Evolutionary conservation across 2,797 vertebrate species (phyloP), one percentile per base, ranked within the genome.

Genomic region (Sebastes wilsoni): DNA sequence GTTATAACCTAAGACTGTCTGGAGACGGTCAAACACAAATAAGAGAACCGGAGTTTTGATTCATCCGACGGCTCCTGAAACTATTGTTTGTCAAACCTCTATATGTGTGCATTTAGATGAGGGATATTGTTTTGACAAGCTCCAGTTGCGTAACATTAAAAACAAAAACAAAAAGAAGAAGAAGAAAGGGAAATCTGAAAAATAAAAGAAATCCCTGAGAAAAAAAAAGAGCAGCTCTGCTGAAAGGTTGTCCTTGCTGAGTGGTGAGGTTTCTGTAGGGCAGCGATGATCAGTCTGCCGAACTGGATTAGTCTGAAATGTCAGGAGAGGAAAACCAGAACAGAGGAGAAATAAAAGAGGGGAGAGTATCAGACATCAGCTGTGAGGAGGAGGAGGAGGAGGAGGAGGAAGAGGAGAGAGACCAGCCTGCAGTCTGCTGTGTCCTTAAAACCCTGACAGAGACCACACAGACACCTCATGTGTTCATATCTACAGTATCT

Each of bases 241-340:
- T 66, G 70, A 78, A 23, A 81, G 59, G 81, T 49, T 72, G 78
- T 75, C 79, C 72, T 83, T 68, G 69, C 71, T 67, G 78, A 86
- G 75, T 58, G 56, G 66, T 10, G 74, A 77, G 28, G 64, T 82
- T 80, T 85, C 89, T 88, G 75, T 75, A 76, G 88, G 91, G 86
- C 85, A 81, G 69, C 8, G 78, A 90, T 87, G 90, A 90, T 91
- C 82, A 87, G 77, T 79, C 87, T 87, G 83, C 81, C 71, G 46
- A 89, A 90, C 69, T 77, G 75, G 79, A 93, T 90, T 84, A 88
- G 84, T 77, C 54, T 73, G 87, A 93, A 90, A 93, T 93, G 89
- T 91, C 91, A 93, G 68, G 70, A 80, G 82, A 83, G 80, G 69
- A 81, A 86, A 82, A 81, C 59, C 75, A 75, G 42, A 86, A 80